Percentiles rank a stretch among this genome's conserved stretches.
Conservation (phyloP, 2,888 invertebrate genomes). For the Pristionchus arcanus region DNA sequence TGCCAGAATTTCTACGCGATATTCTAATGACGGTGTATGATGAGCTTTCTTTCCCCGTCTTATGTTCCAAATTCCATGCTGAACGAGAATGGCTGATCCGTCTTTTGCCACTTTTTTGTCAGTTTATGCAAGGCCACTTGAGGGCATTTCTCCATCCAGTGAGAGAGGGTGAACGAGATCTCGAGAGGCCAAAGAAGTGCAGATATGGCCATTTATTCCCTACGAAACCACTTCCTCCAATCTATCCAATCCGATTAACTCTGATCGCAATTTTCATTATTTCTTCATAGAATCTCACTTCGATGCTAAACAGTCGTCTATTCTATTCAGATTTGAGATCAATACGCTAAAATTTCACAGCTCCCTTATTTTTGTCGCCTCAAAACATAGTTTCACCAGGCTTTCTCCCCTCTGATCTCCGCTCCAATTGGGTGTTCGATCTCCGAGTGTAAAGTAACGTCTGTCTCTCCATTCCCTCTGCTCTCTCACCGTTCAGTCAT, state of each 20-base stretch:
- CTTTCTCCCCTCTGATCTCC: not conserved
- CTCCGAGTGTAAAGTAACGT: constrained; percentile 9
- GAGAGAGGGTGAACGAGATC: constrained; percentile 10
- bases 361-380: too few relatives aligned
- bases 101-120: constrained; percentile 36
- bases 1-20: too few relatives aligned
- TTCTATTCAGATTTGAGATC: too few relatives aligned
- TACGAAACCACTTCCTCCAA: not conserved
- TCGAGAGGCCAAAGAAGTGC: constrained; percentile 17
- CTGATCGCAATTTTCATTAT: not conserved
- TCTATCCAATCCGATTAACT: not conserved
- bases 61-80: constrained; percentile 43
- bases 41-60: constrained; percentile 56
- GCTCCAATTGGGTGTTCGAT: constrained; percentile 45
- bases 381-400: not conserved
- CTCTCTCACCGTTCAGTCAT: too few relatives aligned
- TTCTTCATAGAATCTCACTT: too few relatives aligned
- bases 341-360: not conserved
- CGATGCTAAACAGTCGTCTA: too few relatives aligned
- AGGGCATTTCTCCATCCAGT: not conserved
- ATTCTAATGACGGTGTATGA: constrained; percentile 40
- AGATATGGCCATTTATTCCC: not conserved
- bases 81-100: constrained; percentile 50
- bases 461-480: too few relatives aligned
- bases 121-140: not conserved